Evolutionary conservation across 2,797 vertebrate species (phyloP), one percentile per base, ranked within the genome.

Genomic region (Loris lydekkerianus): DNA sequence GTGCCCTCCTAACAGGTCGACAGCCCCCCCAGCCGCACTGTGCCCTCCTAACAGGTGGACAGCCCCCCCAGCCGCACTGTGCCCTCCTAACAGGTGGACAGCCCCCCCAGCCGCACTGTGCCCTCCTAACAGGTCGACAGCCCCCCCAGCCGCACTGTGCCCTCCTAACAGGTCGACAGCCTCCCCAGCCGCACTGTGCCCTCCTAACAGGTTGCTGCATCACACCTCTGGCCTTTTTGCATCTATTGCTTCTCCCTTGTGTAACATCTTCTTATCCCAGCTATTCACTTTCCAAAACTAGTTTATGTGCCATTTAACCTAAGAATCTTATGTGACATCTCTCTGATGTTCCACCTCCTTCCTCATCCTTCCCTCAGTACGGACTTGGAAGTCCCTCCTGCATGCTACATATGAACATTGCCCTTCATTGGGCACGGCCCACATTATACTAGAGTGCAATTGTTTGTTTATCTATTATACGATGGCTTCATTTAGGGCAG

Each of bases 401-500:
- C 8, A 40, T 14, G 43, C 5, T 69, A 27, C 53, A 21, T 1
- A 63, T 40, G 31, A 25, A 31, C 21, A 56, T 63, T 53, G 73
- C 23, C 29, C 21, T 7, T 14, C 60, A 9, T 43, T 27, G 4
- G 0, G 49, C 76, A 29, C 10, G 60, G 17, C 34, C 29, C 4
- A 3, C 10, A 4, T 23, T 7, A 7, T 3, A 14, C 13, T 23
- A 6, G 5, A n/a, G 10, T 31, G 37, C 29, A 58, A 4, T 23
- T 31, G 13, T 46, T 73, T 40, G 37, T 20, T 31, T 86, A 10
- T 85, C 72, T 73, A 37, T 49, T 75, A 13, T 75, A 43, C 43
- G 2, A 0, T 27, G n/a, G 1, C 25, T 7, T 65, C 29, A 1
- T 34, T 23, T 14, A 34, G 9, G 27, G 46, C 0, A 17, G 78